Evolutionary conservation across 1,140 invertebrate species (phyloP).

Genomic region (Rhysida immarginata): DNA sequence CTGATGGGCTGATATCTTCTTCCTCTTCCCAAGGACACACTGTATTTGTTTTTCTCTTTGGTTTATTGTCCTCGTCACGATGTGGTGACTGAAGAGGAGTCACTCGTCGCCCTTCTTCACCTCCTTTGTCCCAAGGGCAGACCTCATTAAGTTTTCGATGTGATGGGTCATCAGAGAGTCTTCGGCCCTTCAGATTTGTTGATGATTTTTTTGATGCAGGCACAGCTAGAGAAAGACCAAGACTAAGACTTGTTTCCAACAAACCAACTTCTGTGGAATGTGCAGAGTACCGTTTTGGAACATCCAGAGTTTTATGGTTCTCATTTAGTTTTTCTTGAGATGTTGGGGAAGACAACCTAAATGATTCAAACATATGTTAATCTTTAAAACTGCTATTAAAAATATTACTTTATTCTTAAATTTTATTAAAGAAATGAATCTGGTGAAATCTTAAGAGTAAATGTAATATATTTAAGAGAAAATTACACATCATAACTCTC

Average conservation of each 20-base stretch:
- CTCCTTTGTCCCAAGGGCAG: conserved; percentile 46
- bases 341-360: background rate
- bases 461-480: background rate
- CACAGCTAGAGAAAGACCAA: conserved; percentile 7
- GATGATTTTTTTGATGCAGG: conserved; percentile 16
- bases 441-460: background rate
- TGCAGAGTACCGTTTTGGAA: conserved; percentile 1
- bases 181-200: conserved; percentile 8
- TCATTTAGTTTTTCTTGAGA: conserved; percentile 1
- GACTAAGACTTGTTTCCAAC: conserved; percentile 5
- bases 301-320: background rate
- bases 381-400: background rate
- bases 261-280: conserved; percentile 11
- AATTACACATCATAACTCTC: too few relatives aligned
- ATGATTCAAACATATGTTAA: background rate
- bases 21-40: conserved; percentile 19
- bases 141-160: conserved; percentile 32
- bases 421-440: background rate
- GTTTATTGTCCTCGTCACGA: conserved; percentile 7
- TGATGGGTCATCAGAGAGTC: conserved; percentile 21
- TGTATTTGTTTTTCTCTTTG: conserved; percentile 13
- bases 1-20: conserved; percentile 6
- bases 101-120: conserved; percentile 1
- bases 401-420: background rate
- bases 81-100: conserved; percentile 12